Evolutionary conservation across 2,888 invertebrate species (phyloP), one percentile per base, ranked within the genome.

Genomic region (Platycheirus albimanus): DNA sequence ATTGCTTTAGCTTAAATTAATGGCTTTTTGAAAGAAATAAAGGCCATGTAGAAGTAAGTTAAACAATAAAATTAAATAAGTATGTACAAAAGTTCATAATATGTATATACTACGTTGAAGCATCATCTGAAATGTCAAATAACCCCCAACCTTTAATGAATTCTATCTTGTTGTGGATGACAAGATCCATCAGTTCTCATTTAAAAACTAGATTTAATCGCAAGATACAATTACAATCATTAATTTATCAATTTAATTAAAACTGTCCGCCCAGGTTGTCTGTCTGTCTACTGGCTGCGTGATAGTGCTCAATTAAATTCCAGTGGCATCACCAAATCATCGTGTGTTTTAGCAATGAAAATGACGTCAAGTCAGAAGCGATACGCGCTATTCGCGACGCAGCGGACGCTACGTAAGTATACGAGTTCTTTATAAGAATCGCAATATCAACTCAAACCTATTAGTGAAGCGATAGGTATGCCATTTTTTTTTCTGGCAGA

Each of bases 301-400:
- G 75, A 58, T 67, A 51, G 49, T 24, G 19, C 1, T 52, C 45
- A 63, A 72, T 72, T 72, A 72, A 75, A 75, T 75, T 75, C 66
- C 66, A 67, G 75, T 58, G 75, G 75, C 75, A 58, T 58, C 43
- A 58, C 56, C 75, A 56, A 75, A 75, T 74, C 66, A 74, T 74
- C 66, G 47, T 66, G 47, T 66, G 45, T 56, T 74, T 17, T 19
- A 51, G 38, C 11, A 5, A 51, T 33, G 15, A 56, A 56, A 47
- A 28, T 56, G 71, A 33, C 51, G 36, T 64, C 51, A 52, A 43
- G 51, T 43, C 61, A 43, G 51, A 24, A 20, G 41, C 49, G n/a
- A 43, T 63, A 28, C 36, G 43, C 51, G 38, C 17, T 2, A 54
- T n/a, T n/a, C n/a, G n/a, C n/a, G n/a, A n/a, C n/a, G n/a, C n/a